A percentile compares a stretch with the other conserved stretches of the same genome.
These are phyloP conservation scores for Sebastes nivosus DNA, from an alignment of 2,797 vertebrate genomes.

Conservation along the genomic window DNA sequence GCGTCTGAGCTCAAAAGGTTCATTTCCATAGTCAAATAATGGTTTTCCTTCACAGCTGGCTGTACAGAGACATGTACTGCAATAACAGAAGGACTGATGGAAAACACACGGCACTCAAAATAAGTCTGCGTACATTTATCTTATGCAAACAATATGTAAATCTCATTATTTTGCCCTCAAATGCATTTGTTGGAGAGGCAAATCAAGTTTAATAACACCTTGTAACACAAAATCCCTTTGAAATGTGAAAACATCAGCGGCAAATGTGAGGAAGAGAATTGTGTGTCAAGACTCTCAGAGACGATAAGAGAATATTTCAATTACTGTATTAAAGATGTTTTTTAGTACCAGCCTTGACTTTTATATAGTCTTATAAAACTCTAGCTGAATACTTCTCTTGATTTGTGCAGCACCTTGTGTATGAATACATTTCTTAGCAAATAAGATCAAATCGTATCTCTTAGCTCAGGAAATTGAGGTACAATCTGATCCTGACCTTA, in stretches of 20 bases:
- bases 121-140: background rate
- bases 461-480: background rate
- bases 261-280: background rate
- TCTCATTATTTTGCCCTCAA: background rate
- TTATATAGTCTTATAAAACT: background rate
- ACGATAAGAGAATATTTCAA: background rate
- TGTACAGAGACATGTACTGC: background rate
- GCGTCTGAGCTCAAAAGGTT: background rate
- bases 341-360: background rate
- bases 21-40: conserved; percentile 43
- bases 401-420: background rate
- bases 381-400: background rate
- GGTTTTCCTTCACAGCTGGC: conserved; percentile 26
- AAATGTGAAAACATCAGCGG: background rate
- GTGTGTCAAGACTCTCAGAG: background rate
- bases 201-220: background rate
- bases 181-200: background rate
- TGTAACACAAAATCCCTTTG: conserved; percentile 5
- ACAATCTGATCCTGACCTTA: background rate
- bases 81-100: background rate
- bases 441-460: background rate
- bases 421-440: background rate
- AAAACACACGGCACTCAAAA: background rate
- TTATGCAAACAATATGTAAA: background rate
- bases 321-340: background rate